A percentile compares a stretch with the other conserved stretches of the same genome.
Conservation (phyloP, 2,113 vertebrate genomes). For the Cercopithecus mona region DNA sequence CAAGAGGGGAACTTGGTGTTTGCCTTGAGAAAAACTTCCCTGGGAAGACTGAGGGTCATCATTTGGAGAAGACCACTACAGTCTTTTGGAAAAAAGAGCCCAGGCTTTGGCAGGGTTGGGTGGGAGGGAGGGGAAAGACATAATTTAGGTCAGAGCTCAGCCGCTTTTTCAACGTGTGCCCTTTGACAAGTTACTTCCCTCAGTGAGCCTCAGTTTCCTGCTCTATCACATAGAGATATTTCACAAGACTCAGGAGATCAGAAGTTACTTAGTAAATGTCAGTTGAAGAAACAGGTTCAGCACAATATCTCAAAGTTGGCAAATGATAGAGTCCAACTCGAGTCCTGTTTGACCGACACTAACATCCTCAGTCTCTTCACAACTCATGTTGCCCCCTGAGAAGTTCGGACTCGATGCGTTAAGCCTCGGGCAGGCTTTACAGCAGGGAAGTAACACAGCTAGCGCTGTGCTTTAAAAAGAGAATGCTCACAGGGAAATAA, state of each 20-base stretch:
- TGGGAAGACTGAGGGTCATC: neutral
- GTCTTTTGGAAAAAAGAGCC: neutral
- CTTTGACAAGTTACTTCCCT: neutral
- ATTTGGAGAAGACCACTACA: neutral
- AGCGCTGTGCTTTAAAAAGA: neutral
- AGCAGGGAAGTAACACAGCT: neutral
- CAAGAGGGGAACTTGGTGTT: conserved; percentile 27
- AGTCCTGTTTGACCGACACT: neutral
- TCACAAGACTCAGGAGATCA: neutral
- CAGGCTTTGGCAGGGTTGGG: neutral
- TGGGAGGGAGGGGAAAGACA: neutral
- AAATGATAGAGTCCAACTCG: neutral
- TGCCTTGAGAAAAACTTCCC: conserved; percentile 27
- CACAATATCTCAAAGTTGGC: neutral
- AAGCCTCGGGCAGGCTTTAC: neutral
- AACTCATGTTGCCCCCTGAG: neutral
- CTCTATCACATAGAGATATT: neutral
- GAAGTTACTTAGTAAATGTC: neutral
- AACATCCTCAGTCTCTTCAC: neutral
- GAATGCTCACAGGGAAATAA: neutral
- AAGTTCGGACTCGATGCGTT: accelerated
- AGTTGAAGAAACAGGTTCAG: neutral
- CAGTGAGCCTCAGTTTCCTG: neutral
- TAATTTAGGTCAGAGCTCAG: neutral
- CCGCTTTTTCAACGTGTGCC: neutral